Percentiles rank a stretch among this genome's conserved stretches.
Conservation (phyloP, 2,888 invertebrate genomes). For the Drosophila phalerata region DNA sequence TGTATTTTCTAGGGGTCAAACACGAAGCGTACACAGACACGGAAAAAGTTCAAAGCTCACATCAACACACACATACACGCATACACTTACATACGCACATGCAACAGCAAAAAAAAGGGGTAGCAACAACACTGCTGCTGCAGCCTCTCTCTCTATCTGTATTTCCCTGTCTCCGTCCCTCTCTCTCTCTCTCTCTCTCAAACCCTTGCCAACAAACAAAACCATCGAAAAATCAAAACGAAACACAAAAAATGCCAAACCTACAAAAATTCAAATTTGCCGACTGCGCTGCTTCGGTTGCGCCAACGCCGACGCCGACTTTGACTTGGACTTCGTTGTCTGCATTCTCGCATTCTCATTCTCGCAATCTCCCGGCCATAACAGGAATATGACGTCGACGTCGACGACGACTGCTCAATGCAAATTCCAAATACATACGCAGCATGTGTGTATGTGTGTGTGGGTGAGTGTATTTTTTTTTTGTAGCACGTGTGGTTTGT, state of each 20-base stretch:
- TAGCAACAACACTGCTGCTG: conserved; percentile 20
- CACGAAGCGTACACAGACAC: conserved; percentile 27
- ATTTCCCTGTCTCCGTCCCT: neutral
- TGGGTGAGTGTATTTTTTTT: conserved; percentile 55
- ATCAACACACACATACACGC: neutral
- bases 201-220: conserved; percentile 33
- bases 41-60: conserved; percentile 63
- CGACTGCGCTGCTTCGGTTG: conserved; percentile 29
- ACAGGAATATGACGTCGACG: conserved; percentile 52
- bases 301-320: neutral
- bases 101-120: conserved; percentile 51
- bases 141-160: conserved; percentile 24
- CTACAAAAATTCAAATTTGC: conserved; percentile 35
- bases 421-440: conserved; percentile 73
- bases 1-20: conserved; percentile 46
- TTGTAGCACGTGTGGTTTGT: conserved; percentile 81
- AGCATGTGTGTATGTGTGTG: conserved; percentile 5
- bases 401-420: conserved; percentile 62
- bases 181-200: neutral
- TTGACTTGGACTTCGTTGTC: conserved; percentile 37
- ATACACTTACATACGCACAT: conserved; percentile 4
- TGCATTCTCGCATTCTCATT: conserved; percentile 34
- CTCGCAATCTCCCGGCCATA: conserved; percentile 40
- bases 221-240: conserved; percentile 38
- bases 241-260: conserved; percentile 38